Evolutionary conservation across 2,888 invertebrate species (phyloP).

Genomic region (Amblyjoppa proteus): DNA sequence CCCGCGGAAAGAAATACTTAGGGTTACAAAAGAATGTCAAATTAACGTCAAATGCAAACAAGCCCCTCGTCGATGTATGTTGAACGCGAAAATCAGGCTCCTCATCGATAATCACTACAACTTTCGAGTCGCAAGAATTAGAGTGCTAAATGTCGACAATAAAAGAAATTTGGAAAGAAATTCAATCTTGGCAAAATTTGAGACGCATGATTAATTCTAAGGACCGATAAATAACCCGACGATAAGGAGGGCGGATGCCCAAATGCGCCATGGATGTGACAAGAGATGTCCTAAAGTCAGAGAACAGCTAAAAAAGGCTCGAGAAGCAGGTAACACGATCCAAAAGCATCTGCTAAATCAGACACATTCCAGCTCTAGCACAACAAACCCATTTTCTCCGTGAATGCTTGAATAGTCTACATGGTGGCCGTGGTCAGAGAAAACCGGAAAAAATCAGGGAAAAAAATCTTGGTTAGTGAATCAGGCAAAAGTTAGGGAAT

Average conservation of each 20-base stretch:
- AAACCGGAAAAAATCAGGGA: no score
- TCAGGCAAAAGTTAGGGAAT: no score
- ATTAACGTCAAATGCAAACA: slow-evolving; percentile 45
- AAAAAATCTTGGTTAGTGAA: no score
- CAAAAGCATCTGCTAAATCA: neutral
- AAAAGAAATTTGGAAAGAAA: slow-evolving; percentile 12
- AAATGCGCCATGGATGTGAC: slow-evolving; percentile 65
- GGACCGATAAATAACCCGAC: slow-evolving; percentile 32
- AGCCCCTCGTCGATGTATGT: slow-evolving; percentile 1
- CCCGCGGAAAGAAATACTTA: slow-evolving; percentile 7
- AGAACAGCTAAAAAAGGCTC: slow-evolving; percentile 60
- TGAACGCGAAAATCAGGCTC: slow-evolving; percentile 33
- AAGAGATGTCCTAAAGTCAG: slow-evolving; percentile 68
- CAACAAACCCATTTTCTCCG: no score
- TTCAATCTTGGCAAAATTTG: slow-evolving; percentile 28
- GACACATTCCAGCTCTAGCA: neutral
- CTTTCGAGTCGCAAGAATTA: slow-evolving; percentile 27
- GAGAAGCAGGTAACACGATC: slow-evolving; percentile 47
- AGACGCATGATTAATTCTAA: slow-evolving; percentile 3
- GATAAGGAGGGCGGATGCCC: slow-evolving; percentile 49
- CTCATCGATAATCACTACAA: slow-evolving; percentile 20
- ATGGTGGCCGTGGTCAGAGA: no score
- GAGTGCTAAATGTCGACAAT: slow-evolving; percentile 37
- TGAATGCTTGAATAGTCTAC: neutral
- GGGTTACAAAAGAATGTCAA: slow-evolving; percentile 27